These are phyloP conservation scores for Aspidoscelis tigris DNA, from an alignment of 2,113 vertebrate species.

Conservation along the genomic window DNA sequence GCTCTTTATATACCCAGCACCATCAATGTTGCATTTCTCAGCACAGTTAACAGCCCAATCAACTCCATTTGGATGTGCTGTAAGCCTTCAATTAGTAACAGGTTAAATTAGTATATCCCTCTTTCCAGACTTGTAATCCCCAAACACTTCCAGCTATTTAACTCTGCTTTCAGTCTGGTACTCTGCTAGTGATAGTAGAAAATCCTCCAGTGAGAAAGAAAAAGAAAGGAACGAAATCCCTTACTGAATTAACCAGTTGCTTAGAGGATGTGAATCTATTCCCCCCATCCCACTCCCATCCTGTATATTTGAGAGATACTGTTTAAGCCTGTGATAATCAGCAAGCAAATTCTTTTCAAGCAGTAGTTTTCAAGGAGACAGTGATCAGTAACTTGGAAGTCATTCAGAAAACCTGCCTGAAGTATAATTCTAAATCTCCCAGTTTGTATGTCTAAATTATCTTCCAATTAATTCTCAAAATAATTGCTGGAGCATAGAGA, in stretches of 20 bases:
- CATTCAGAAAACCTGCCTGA: conserved; percentile 36
- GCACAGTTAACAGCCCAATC: not conserved
- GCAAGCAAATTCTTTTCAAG: conserved; percentile 39
- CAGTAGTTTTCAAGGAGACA: conserved; percentile 30
- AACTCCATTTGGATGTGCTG: too few species aligned
- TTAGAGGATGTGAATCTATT: conserved; percentile 48
- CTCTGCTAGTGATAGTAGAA: not conserved
- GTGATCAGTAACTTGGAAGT: conserved; percentile 43
- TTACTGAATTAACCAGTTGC: not conserved
- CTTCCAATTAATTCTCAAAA: conserved; percentile 42
- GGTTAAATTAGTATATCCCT: not conserved
- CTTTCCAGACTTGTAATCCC: not conserved
- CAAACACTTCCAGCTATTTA: not conserved
- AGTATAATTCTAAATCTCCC: conserved; percentile 54
- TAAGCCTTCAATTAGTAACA: not conserved
- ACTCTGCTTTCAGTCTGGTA: not conserved
- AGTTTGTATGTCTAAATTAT: conserved; percentile 54
- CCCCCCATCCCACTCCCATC: conserved; percentile 31
- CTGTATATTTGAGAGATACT: conserved; percentile 46
- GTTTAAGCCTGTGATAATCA: conserved; percentile 32
- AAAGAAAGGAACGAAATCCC: too few species aligned
- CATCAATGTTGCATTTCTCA: too few species aligned
- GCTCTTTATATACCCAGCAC: too few species aligned
- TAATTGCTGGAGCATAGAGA: conserved; percentile 34
- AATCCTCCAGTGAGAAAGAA: not conserved